These are phyloP conservation scores for Noctua fimbriata DNA, from an alignment of 2,888 invertebrate species.

Conservation along the genomic window DNA sequence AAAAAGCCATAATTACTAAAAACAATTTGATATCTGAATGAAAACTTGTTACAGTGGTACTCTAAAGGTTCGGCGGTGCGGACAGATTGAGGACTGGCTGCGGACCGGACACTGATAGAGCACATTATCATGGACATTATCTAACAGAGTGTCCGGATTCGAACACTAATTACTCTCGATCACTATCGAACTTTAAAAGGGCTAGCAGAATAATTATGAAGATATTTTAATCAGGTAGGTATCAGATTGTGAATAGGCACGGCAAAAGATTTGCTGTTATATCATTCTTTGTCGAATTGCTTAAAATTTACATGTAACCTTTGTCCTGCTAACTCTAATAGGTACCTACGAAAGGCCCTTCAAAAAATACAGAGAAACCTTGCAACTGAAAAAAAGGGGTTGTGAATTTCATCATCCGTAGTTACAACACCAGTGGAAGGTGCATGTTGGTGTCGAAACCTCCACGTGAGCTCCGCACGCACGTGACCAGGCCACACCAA, in stretches of 20 bases:
- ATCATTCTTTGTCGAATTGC: not conserved
- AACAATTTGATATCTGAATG: not conserved
- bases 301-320: not conserved
- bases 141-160: not conserved
- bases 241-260: not conserved
- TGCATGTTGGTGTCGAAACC: conserved; percentile 35
- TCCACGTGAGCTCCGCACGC: conserved; percentile 64
- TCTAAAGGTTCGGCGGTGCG: not conserved
- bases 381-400: conserved; percentile 9
- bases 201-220: not conserved
- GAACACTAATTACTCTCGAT: not conserved
- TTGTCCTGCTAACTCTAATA: not conserved
- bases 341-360: not conserved
- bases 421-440: conserved; percentile 31
- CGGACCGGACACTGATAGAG: not conserved
- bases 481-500: conserved; percentile 55
- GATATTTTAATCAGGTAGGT: not conserved
- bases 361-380: conserved; percentile 20
- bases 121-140: not conserved
- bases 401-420: conserved; percentile 6
- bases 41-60: not conserved
- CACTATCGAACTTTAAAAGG: not conserved
- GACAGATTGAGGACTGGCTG: not conserved
- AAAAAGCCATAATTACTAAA: not conserved
- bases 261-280: not conserved